Conservation (phyloP, 2,797 vertebrate species). For the Serranus cabrilla region DNA sequence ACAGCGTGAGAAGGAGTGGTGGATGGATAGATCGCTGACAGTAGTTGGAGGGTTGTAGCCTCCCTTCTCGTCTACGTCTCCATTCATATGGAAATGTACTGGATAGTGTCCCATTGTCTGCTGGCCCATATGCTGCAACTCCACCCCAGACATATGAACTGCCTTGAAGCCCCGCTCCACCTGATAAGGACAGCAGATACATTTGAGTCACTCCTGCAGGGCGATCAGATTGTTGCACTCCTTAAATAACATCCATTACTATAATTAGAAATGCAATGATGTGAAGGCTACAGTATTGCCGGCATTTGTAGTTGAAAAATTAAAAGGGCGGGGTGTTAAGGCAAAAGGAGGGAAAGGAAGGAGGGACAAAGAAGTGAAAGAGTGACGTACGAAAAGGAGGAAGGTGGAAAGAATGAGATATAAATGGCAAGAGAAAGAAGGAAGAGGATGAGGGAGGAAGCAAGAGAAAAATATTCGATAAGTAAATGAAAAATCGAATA, state of each 20-base stretch:
- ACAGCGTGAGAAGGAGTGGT: slow-evolving; percentile 93
- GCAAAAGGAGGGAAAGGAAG: not conserved
- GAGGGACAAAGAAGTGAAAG: not conserved
- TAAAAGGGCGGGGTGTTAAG: not conserved
- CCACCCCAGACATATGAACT: slow-evolving; percentile 91
- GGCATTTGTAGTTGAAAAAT: not conserved
- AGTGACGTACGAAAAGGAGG: not conserved
- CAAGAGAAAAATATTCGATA: no score
- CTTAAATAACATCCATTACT: not conserved
- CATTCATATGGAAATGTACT: slow-evolving; percentile 95
- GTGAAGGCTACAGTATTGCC: not conserved
- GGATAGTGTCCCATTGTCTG: slow-evolving; percentile 98
- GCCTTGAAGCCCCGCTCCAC: slow-evolving; percentile 91
- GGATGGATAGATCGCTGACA: slow-evolving; percentile 90
- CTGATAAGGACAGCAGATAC: slow-evolving; percentile 72
- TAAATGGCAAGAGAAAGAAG: not conserved
- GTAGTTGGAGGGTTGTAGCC: slow-evolving; percentile 92
- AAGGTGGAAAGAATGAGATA: no score
- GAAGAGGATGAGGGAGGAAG: not conserved
- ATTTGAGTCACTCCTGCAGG: not conserved
- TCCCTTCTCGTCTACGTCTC: slow-evolving; percentile 92
- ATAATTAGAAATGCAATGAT: not conserved
- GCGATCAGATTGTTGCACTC: not conserved
- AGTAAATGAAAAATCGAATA: no score
- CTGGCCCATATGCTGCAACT: slow-evolving; percentile 95